Evolutionary conservation across 2,113 vertebrate species (phyloP).

Genomic region (Antigone vipio): DNA sequence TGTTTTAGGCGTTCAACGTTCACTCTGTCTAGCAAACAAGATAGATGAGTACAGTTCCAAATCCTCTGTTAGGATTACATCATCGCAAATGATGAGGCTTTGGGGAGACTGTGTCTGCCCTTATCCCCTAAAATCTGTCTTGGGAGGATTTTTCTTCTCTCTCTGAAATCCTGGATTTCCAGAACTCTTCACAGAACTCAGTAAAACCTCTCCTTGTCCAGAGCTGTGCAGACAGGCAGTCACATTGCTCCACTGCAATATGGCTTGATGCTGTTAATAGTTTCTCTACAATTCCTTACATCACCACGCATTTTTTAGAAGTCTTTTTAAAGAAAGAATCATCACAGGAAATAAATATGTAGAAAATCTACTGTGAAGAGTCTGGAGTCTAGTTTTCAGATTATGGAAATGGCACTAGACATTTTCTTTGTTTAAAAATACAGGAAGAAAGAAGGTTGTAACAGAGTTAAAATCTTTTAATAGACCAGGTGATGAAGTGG

Average conservation of each 20-base stretch:
- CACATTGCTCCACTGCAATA: not conserved
- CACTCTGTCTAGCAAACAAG: not conserved
- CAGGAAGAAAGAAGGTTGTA: not conserved
- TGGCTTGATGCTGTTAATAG: not conserved
- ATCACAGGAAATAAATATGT: not conserved
- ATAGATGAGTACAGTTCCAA: not conserved
- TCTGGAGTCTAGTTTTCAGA: not conserved
- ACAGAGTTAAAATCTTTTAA: not conserved
- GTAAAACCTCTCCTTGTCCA: not conserved
- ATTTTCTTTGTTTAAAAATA: not conserved
- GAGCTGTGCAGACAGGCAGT: not conserved
- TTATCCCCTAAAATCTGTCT: constrained; percentile 32
- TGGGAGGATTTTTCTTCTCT: constrained; percentile 51
- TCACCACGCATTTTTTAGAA: not conserved
- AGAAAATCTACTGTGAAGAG: not conserved
- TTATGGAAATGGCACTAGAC: not conserved
- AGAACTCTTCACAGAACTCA: not conserved
- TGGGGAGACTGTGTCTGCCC: not conserved
- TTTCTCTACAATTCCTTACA: not conserved
- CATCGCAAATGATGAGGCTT: not conserved
- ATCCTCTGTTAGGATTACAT: constrained; percentile 19
- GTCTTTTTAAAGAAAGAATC: not conserved
- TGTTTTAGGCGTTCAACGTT: not conserved
- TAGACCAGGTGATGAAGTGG: not conserved
- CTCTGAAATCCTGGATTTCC: constrained; percentile 47